These are phyloP conservation scores for Peromyscus melanophrys DNA, from an alignment of 2,797 vertebrate species.

Conservation along the genomic window DNA sequence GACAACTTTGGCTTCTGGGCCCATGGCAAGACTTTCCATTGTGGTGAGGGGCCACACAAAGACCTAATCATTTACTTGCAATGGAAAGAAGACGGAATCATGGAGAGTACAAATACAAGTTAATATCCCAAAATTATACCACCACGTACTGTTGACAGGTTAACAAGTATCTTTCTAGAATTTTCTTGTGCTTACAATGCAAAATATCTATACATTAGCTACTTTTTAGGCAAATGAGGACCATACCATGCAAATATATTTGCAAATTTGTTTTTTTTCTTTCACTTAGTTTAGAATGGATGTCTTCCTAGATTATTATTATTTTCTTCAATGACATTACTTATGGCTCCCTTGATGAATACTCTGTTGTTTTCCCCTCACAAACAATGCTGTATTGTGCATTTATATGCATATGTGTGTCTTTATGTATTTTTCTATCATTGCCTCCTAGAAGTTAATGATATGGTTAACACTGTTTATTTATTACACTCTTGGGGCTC, in stretches of 20 bases:
- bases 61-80: conserved; percentile 45
- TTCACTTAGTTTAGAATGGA: background rate
- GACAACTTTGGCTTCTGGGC: conserved; percentile 54
- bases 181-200: conserved; percentile 52
- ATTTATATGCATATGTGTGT: background rate
- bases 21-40: background rate
- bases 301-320: background rate
- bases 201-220: conserved; percentile 16
- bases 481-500: background rate
- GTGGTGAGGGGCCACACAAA: conserved; percentile 41
- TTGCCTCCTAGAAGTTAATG: background rate
- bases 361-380: background rate
- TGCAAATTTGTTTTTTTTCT: background rate
- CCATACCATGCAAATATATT: background rate
- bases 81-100: background rate
- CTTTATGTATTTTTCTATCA: background rate
- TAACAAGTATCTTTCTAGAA: conserved; percentile 16
- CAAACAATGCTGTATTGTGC: background rate
- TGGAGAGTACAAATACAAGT: background rate
- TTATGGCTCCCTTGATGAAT: background rate
- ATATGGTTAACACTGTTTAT: background rate
- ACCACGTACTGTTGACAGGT: background rate
- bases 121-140: conserved; percentile 13
- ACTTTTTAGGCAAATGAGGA: background rate
- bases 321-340: background rate